These are phyloP conservation scores for Eueremaeus valkanovi DNA, from an alignment of 2,888 invertebrate genomes.

Conservation along the genomic window DNA sequence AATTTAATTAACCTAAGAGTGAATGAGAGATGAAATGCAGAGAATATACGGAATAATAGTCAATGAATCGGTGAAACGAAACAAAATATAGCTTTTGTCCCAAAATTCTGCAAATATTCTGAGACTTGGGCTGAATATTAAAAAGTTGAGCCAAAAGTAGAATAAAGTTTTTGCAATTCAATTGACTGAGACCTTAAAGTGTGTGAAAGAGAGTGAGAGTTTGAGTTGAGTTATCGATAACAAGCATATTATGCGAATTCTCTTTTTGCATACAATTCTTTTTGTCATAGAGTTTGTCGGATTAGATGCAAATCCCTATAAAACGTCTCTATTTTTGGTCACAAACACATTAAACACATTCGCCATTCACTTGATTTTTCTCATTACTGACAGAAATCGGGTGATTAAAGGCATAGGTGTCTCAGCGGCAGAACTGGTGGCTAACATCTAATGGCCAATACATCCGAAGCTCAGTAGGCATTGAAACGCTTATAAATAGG, in stretches of 20 bases:
- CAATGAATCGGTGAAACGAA: too few relatives aligned
- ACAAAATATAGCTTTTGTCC: too few relatives aligned
- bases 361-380: constrained; percentile 23
- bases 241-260: background rate
- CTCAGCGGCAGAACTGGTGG: background rate
- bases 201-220: constrained; percentile 13
- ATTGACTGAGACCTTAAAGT: background rate
- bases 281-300: background rate
- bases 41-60: too few relatives aligned
- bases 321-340: constrained; percentile 25
- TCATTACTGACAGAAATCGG: background rate
- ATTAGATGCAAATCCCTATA: background rate
- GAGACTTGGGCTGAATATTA: too few relatives aligned
- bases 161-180: background rate
- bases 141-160: too few relatives aligned
- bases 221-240: too few relatives aligned
- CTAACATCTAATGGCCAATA: background rate
- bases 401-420: constrained; percentile 17
- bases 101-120: too few relatives aligned
- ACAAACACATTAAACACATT: constrained; percentile 18
- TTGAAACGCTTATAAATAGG: constrained; percentile 19
- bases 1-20: background rate
- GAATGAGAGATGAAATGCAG: too few relatives aligned
- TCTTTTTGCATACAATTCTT: background rate
- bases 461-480: background rate